Conservation (phyloP, 2,797 vertebrate species). For the Zalophus californianus region DNA sequence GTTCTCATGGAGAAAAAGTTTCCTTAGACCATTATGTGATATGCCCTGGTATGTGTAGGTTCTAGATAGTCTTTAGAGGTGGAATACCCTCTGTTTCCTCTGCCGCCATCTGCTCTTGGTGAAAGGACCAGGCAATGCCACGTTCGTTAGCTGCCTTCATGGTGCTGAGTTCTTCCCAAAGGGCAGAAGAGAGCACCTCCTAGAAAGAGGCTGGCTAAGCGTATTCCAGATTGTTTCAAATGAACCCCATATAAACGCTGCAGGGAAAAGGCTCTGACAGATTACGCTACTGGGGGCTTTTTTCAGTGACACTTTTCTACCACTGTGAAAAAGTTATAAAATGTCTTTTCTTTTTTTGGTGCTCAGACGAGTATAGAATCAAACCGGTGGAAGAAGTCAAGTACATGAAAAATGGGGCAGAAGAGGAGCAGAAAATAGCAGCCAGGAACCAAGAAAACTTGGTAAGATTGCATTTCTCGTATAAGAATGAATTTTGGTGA, state of each 20-base stretch:
- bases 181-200: neutral
- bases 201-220: neutral
- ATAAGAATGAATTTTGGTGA: constrained; percentile 76
- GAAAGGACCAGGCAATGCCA: neutral
- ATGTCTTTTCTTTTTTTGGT: constrained; percentile 78
- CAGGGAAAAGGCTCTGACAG: neutral
- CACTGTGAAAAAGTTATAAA: constrained; percentile 41
- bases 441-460: constrained; percentile 99
- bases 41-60: neutral
- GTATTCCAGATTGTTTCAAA: neutral
- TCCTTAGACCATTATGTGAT: neutral
- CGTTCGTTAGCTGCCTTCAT: neutral
- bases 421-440: constrained; percentile 95
- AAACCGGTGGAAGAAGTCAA: constrained; percentile 99
- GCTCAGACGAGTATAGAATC: constrained; percentile 98
- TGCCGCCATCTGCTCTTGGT: neutral
- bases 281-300: neutral
- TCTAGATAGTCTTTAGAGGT: neutral
- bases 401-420: constrained; percentile 98
- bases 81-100: neutral
- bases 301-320: constrained; percentile 18
- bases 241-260: neutral
- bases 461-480: constrained; percentile 90
- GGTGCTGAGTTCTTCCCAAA: neutral
- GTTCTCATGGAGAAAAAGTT: neutral